Evolutionary conservation across 2,797 vertebrate genomes (phyloP), one percentile per base, ranked within the genome.

Genomic region (Oreonectes daqikongensis): DNA sequence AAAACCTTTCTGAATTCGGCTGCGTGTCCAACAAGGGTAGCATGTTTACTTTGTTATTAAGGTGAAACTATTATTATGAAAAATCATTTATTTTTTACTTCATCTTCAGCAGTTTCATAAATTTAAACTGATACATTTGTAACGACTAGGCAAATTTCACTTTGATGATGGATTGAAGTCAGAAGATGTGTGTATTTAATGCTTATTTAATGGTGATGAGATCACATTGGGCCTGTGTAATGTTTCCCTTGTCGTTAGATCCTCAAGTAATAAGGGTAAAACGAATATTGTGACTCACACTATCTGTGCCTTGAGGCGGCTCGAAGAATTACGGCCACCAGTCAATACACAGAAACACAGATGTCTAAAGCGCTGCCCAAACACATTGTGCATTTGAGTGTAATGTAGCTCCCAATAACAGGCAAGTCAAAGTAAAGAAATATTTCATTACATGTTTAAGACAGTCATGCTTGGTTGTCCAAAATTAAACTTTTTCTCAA

Each of bases 181-280:
- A 52, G 44, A n/a, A 11, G 30, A 50, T 44, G 17, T 52, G 57
- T 69, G 66, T 28, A 20, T 77, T 77, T 63, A 61, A 69, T 77
- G 65, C 50, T 63, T 69, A 42, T 52, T 70, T 77, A 70, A 70
- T 64, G 44, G 46, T 63, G 44, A 70, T 64, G 67, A 70, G 18
- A 64, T 77, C 75, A 69, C 32, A 42, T 18, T 5, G 7, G 12
- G 66, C 50, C 46, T 22, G 2, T 40, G 30, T 69, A 77, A 61
- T 63, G 44, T 53, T 63, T 64, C 53, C 57, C 57, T 64, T 70
- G 46, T 12, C 22, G 40, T 69, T 7, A 63, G 32, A 46, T 64
- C 18, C 18, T 63, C 18, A 28, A 44, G 42, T 52, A 77, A 63
- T 69, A 28, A 61, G 30, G 8, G 57, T 8, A 32, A 63, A 63